Evolutionary conservation across 92 coral and sea anemone species (phyloP).

Genomic region (Scolanthus callimorphus): DNA sequence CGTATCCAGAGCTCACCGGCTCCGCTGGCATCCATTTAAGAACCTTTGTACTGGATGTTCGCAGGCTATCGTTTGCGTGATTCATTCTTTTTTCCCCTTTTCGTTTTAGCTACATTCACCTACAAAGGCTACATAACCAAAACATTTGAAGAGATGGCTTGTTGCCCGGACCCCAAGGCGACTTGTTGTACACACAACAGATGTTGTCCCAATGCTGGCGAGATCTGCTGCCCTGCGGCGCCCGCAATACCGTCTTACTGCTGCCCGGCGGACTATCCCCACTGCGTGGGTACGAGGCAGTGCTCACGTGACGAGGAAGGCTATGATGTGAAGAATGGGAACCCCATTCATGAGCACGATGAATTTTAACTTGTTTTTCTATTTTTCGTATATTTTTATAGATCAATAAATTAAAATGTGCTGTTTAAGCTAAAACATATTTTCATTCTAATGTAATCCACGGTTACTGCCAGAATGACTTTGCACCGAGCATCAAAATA

Average conservation of each 20-base stretch:
- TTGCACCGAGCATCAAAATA: too few species aligned
- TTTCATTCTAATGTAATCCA: too few species aligned
- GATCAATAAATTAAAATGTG: too few species aligned
- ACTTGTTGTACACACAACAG: constrained; percentile 68
- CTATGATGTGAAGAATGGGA: constrained; percentile 40
- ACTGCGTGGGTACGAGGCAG: constrained; percentile 54
- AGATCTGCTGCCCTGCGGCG: constrained; percentile 42
- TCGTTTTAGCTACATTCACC: constrained; percentile 32
- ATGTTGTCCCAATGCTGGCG: constrained; percentile 52
- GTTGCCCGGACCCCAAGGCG: constrained; percentile 63
- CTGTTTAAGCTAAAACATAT: too few species aligned
- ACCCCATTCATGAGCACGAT: constrained; percentile 2
- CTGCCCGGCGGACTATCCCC: constrained; percentile 45
- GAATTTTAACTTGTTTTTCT: too few species aligned
- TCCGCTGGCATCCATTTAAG: too few species aligned
- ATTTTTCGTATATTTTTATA: too few species aligned
- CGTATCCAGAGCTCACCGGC: too few species aligned
- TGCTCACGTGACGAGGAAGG: constrained; percentile 62
- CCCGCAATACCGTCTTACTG: constrained; percentile 56
- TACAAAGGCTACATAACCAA: constrained; percentile 43
- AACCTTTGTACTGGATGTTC: too few species aligned
- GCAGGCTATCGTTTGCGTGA: background rate
- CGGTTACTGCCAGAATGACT: too few species aligned
- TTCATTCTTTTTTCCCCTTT: background rate
- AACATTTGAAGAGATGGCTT: constrained; percentile 46